Base-by-base conservation (phyloP, 2,888 invertebrate genomes). In the Heteromyza rotundicornis region DNA sequence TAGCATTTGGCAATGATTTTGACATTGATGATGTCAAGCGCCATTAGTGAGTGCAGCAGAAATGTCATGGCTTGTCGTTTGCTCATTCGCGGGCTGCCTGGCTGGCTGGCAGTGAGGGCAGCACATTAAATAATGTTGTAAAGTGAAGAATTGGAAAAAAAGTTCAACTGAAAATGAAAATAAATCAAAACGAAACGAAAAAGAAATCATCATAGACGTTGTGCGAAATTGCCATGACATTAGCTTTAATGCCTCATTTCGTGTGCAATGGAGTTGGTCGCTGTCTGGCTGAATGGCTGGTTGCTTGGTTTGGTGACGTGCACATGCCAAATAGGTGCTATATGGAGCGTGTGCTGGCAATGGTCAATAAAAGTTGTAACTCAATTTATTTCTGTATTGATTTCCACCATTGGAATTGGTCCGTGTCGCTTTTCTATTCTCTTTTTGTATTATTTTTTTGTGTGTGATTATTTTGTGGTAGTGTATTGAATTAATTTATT, bases 401-500 rank as follows among this genome's bases (percentile, higher is more conserved):
- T 40, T 40, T 40, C 3, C 40, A 40, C 40, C n/a, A n/a, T 40
- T 40, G 2, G 40, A 40, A 10, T 40, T 40, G 40, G 5, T 32
- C 12, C 7, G 7, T 5, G 32, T 32, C 12, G 32, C 32, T 32
- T 32, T 32, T 5, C 32, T 32, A 12, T 32, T 12, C 12, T 32
- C 32, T 32, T 8, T 32, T 40, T 40, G 16, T 7, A 5, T 40
- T 40, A 40, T 40, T 40, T 40, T 40, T 40, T 40, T 40, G 40
- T 40, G 5, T 40, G 5, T 40, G 27, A 27, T 27, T 3, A 10
- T 40, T 40, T 40, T 32, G 32, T n/a, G 73, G 8, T 52, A 72
- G 72, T 76, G 71, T 76, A 80, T 76, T 74, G 70, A 74, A 71
- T 79, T 80, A 79, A 80, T 80, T 80, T 77, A 77, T 77, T 76